These are phyloP conservation scores for Amiota minor DNA, from an alignment of 2,888 invertebrate species.

Conservation along the genomic window DNA sequence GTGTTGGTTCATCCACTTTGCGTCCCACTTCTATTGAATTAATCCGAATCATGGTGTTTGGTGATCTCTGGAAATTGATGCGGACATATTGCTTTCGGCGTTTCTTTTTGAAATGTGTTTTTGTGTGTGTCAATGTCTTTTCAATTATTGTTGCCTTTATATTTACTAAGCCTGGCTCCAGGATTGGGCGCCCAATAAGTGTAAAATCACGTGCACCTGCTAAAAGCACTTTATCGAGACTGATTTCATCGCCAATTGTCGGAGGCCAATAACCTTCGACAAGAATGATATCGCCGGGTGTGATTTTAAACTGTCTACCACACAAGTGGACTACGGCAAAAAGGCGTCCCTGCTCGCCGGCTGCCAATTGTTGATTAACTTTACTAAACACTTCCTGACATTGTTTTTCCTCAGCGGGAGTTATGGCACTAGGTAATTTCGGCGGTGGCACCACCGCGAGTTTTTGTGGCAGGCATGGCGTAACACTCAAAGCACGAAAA, in stretches of 20 bases:
- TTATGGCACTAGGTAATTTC: slow-evolving; percentile 34
- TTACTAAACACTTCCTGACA: slow-evolving; percentile 58
- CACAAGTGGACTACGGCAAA: slow-evolving; percentile 88
- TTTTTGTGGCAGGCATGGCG: slow-evolving; percentile 53
- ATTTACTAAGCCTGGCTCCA: slow-evolving; percentile 82
- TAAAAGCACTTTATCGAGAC: slow-evolving; percentile 87
- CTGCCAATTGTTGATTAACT: slow-evolving; percentile 62
- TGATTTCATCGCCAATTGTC: slow-evolving; percentile 84
- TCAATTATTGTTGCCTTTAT: slow-evolving; percentile 89
- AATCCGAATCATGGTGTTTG: slow-evolving; percentile 84
- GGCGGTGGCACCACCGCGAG: slow-evolving; percentile 38
- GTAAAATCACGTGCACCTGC: slow-evolving; percentile 87
- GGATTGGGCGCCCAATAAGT: slow-evolving; percentile 84
- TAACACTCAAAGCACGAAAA: slow-evolving; percentile 58
- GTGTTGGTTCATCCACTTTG: slow-evolving; percentile 49
- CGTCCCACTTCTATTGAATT: slow-evolving; percentile 81
- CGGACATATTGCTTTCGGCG: slow-evolving; percentile 85
- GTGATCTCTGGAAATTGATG: slow-evolving; percentile 81
- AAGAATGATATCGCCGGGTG: slow-evolving; percentile 87
- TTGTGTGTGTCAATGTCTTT: slow-evolving; percentile 86
- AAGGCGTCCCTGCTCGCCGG: slow-evolving; percentile 63
- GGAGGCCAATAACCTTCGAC: slow-evolving; percentile 90
- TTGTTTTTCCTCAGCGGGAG: slow-evolving; percentile 56
- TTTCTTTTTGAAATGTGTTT: slow-evolving; percentile 84
- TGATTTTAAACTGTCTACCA: slow-evolving; percentile 89